Base-by-base conservation (phyloP, 2,113 vertebrate species). In the Gracilinanus agilis region DNA sequence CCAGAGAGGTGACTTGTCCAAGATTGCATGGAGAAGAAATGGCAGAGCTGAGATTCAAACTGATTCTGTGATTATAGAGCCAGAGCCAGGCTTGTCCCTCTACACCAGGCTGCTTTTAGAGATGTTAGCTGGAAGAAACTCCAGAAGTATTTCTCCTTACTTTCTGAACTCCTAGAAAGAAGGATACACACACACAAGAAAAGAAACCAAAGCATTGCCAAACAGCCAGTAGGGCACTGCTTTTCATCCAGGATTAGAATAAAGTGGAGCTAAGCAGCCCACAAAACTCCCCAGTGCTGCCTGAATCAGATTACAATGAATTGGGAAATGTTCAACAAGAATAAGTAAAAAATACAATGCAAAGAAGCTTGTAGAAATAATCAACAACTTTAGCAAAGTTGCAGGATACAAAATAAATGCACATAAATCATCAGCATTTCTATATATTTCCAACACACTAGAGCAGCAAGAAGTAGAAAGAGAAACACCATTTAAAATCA, bases 91-190 rank as follows among this genome's bases (percentile, higher is more conserved):
- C 61, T 75, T 5, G n/a, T 75, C 13, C 61, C 61, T 5, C 61
- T 75, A 75, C 9, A 75, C 29, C 29, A 75, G 61, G 34, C 61
- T 75, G 29, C 0, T 67, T 58, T 29, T 27, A 58, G 25, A 58
- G 11, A 56, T 90, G 27, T 13, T 91, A 92, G 90, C 34, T 7
- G 10, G 24, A 88, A 90, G 49, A 24, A 95, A 90, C 12, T 91
- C 89, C 3, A 34, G 61, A 2, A n/a, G n/a, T n/a, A n/a, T n/a
- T n/a, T n/a, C n/a, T n/a, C n/a, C n/a, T n/a, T n/a, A n/a, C n/a
- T n/a, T n/a, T n/a, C n/a, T n/a, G n/a, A n/a, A n/a, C n/a, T 89
- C 44, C 83, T 0, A 89, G 56, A 92, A 92, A 94, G 88, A 27
- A 44, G 55, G 53, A 92, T 40, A 21, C n/a, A 54, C 89, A 54